Evolutionary conservation across 2,888 invertebrate genomes (phyloP), one percentile per base, ranked within the genome.

Genomic region (Tipula confusa): DNA sequence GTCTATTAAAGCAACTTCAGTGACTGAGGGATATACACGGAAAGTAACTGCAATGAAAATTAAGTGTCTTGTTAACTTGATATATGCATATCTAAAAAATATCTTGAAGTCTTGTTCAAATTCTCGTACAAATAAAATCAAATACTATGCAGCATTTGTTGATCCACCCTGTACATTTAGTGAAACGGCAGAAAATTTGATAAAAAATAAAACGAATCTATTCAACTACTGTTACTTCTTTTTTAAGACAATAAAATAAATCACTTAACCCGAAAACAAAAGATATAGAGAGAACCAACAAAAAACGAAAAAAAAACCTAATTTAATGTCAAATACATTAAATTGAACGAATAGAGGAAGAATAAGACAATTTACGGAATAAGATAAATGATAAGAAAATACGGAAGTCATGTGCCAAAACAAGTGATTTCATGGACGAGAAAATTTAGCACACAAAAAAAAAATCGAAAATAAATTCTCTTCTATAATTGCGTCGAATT

Each of bases 401-500:
- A 80, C 33, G 82, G 82, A 82, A 82, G 38, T 82, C 82, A 82
- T 36, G 82, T 82, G 82, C 36, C 82, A 38, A 82, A 82, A 82
- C 33, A 82, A 82, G 82, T 82, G 82, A 82, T 82, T 82, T 82
- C 82, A 82, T 36, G 82, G 36, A 33, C 36, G 82, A 82, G 28
- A 82, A 80, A 80, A 29, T 80, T 64, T 64, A 64, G 64, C 64
- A 64, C 64, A 64, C 64, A 64, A 64, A 24, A 64, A 33, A 33
- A 33, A 64, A 24, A 18, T 24, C 7, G 24, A n/a, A n/a, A n/a
- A n/a, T n/a, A n/a, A n/a, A n/a, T n/a, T n/a, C n/a, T n/a, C n/a
- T 24, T 48, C 48, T 64, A 64, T 64, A 64, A 64, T 64, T 24
- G 64, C 64, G 64, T 24, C 24, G 64, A 64, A 64, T 64, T 64